Percentiles rank a stretch among this genome's conserved stretches.
Conservation (phyloP, 2,113 vertebrate genomes). For the Neodon shergylaensis region DNA sequence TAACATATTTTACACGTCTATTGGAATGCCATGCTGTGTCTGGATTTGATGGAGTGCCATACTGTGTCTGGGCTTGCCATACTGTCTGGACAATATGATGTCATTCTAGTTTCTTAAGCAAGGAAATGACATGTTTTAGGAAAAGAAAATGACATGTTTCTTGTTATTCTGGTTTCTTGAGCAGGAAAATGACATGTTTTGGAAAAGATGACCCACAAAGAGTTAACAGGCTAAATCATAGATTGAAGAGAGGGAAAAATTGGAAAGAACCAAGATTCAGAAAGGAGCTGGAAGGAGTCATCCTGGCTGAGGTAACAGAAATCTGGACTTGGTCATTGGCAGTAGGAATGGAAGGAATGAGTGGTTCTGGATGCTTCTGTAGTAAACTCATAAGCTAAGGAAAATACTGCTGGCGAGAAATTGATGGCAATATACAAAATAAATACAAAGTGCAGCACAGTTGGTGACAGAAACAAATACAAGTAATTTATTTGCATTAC, state of each 20-base stretch:
- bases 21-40: conserved; percentile 7
- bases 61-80: conserved; percentile 62
- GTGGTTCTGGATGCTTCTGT: conserved; percentile 1
- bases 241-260: conserved; percentile 15
- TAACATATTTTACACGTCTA: conserved; percentile 60
- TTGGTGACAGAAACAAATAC: conserved; percentile 53
- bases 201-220: conserved; percentile 45
- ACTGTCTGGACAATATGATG: conserved; percentile 60
- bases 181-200: conserved; percentile 42
- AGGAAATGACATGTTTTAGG: conserved; percentile 49
- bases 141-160: conserved; percentile 62
- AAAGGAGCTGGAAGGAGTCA: conserved; percentile 30
- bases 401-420: conserved; percentile 26
- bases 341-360: conserved; percentile 31
- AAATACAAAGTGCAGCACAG: conserved; percentile 52
- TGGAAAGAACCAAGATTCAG: conserved; percentile 20
- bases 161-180: conserved; percentile 57
- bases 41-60: conserved; percentile 34
- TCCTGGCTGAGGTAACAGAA: conserved; percentile 46
- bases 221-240: conserved; percentile 41
- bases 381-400: conserved; percentile 31
- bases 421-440: conserved; percentile 49
- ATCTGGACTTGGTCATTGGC: conserved; percentile 57
- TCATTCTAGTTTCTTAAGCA: conserved; percentile 54
- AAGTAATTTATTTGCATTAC: conserved; percentile 44